These are phyloP conservation scores for Chiridota heheva DNA, from an alignment of 35 echinoderm and acorn worm genomes.

Conservation along the genomic window DNA sequence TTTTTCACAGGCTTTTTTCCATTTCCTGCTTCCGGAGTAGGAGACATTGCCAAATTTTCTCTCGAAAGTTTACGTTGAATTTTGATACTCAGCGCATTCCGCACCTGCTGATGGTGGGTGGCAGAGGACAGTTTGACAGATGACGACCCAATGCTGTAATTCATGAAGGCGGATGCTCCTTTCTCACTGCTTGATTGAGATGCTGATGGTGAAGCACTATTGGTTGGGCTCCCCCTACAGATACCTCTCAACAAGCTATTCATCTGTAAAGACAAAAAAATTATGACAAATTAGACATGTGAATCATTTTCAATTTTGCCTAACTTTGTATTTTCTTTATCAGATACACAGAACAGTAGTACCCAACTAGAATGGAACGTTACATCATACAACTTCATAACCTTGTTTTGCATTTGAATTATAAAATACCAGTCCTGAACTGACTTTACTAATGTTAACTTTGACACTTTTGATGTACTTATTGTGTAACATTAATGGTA, in stretches of 20 bases:
- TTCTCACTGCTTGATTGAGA: background rate
- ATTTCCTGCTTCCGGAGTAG: background rate
- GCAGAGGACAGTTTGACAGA: constrained; percentile 1
- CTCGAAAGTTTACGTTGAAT: constrained; percentile 30
- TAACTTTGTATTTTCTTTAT: no score
- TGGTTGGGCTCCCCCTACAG: constrained; percentile 33
- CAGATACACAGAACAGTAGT: no score
- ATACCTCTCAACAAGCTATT: constrained; percentile 28
- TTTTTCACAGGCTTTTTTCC: constrained; percentile 7
- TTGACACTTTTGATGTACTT: no score
- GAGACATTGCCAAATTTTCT: constrained; percentile 10
- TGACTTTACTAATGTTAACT: no score
- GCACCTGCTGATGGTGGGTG: constrained; percentile 24
- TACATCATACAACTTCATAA: no score
- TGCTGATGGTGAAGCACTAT: background rate
- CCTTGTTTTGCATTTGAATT: no score
- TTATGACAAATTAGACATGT: no score
- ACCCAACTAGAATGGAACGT: no score
- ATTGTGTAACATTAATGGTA: no score
- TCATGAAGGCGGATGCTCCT: background rate
- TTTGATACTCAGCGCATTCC: constrained; percentile 40
- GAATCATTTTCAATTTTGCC: no score
- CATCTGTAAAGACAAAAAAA: constrained; percentile 18
- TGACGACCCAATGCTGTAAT: background rate
- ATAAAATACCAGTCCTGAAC: no score